A percentile compares a stretch with the other conserved stretches of the same genome.
These are phyloP conservation scores for Catharus bicknelli DNA, from an alignment of 2,113 vertebrate genomes.

Conservation along the genomic window DNA sequence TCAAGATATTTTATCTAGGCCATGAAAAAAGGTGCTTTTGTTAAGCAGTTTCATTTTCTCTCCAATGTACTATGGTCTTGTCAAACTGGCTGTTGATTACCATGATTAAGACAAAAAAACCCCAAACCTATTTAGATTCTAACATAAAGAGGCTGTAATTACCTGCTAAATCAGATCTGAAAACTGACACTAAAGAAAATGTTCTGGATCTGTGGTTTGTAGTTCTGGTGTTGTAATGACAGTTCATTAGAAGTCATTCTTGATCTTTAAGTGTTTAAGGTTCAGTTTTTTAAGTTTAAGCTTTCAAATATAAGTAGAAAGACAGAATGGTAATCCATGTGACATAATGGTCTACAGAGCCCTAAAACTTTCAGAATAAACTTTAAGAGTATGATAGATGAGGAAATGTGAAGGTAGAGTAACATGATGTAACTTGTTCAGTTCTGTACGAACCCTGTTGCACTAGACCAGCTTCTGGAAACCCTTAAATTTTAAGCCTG, in stretches of 20 bases:
- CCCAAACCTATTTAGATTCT: neutral
- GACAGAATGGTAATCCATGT: neutral
- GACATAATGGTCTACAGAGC: neutral
- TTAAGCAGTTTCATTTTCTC: neutral
- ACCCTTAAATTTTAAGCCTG: neutral
- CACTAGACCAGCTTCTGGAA: neutral
- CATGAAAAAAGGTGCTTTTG: neutral
- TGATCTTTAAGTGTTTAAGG: neutral
- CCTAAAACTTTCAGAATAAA: neutral
- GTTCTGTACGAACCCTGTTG: neutral
- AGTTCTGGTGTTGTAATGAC: neutral
- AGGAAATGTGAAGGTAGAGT: neutral
- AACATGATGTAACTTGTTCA: neutral
- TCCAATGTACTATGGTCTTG: neutral
- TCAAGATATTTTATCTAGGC: neutral
- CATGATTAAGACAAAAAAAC: neutral
- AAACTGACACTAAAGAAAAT: neutral
- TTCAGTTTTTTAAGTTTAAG: too few species aligned
- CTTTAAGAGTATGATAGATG: neutral
- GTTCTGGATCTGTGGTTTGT: neutral
- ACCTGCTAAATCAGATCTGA: neutral
- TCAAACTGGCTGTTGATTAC: neutral
- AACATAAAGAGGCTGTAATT: neutral
- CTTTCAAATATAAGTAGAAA: neutral
- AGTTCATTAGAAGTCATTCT: neutral